Percentiles rank a stretch among this genome's conserved stretches.
Evolutionary conservation across 2,113 vertebrate species (phyloP).

Genomic region (Cynopterus brachyotis): DNA sequence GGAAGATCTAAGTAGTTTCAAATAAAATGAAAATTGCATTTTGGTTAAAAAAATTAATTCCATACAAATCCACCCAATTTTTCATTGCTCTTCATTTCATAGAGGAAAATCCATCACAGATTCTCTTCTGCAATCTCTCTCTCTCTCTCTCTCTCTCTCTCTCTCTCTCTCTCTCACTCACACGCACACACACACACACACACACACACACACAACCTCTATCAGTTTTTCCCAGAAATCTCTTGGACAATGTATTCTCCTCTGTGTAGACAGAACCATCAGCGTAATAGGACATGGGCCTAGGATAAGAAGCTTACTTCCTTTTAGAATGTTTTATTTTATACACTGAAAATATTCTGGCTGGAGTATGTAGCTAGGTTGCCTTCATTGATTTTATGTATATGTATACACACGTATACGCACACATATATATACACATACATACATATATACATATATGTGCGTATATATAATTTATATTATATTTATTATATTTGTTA

Average conservation of each 20-base stretch:
- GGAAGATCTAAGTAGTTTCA: neutral
- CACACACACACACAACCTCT: neutral
- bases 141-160: neutral
- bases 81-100: neutral
- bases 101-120: neutral
- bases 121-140: neutral
- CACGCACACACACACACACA: neutral
- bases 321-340: neutral
- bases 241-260: neutral
- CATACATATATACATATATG: too few relatives aligned
- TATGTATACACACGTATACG: too few relatives aligned
- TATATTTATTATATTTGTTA: too few relatives aligned
- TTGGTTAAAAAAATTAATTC: neutral
- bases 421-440: too few relatives aligned
- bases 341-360: neutral
- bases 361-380: neutral
- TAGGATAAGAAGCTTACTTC: neutral
- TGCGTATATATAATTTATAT: too few relatives aligned
- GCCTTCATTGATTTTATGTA: neutral
- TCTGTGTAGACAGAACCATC: neutral
- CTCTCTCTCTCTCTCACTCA: neutral
- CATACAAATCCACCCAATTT: neutral
- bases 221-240: neutral
- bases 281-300: neutral
- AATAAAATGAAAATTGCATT: slow-evolving; percentile 18